Conservation (phyloP, 2,888 invertebrate species). For the Torymus tubicola region DNA sequence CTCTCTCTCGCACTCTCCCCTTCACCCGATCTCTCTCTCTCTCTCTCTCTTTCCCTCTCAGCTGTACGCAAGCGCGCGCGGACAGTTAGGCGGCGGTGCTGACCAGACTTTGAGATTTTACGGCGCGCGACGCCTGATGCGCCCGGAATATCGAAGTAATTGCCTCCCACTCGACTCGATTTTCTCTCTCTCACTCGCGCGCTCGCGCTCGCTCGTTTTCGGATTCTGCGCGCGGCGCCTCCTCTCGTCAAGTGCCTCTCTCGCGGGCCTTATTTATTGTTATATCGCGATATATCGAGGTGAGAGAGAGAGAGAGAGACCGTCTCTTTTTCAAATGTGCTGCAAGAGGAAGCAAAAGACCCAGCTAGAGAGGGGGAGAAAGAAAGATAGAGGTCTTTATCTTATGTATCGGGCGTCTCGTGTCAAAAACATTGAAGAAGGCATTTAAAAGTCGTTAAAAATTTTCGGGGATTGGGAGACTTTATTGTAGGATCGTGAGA, state of each 20-base stretch:
- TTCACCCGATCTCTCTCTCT: neutral
- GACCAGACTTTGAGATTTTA: constrained; percentile 57
- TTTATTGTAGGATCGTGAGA: too few species aligned
- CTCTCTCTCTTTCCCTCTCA: neutral
- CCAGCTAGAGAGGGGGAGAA: neutral
- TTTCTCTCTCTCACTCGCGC: neutral
- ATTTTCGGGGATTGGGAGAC: too few species aligned
- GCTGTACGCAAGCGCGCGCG: neutral
- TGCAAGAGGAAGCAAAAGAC: neutral
- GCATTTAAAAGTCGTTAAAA: too few species aligned
- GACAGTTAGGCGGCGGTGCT: constrained; percentile 20
- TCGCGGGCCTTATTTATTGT: constrained; percentile 45
- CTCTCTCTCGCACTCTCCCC: constrained; percentile 17
- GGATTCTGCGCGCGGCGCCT: neutral
- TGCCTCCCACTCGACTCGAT: constrained; percentile 41
- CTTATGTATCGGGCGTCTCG: neutral
- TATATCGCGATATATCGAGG: constrained; percentile 33
- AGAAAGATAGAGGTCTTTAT: constrained; percentile 17
- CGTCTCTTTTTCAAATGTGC: constrained; percentile 23
- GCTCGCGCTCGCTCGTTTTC: neutral
- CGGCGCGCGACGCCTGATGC: constrained; percentile 50
- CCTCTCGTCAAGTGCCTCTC: neutral
- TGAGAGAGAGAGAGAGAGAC: neutral
- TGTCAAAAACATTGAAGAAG: too few species aligned
- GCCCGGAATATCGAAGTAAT: constrained; percentile 58